Conservation (phyloP, 1,140 invertebrate species). For the Drosophila varians region DNA sequence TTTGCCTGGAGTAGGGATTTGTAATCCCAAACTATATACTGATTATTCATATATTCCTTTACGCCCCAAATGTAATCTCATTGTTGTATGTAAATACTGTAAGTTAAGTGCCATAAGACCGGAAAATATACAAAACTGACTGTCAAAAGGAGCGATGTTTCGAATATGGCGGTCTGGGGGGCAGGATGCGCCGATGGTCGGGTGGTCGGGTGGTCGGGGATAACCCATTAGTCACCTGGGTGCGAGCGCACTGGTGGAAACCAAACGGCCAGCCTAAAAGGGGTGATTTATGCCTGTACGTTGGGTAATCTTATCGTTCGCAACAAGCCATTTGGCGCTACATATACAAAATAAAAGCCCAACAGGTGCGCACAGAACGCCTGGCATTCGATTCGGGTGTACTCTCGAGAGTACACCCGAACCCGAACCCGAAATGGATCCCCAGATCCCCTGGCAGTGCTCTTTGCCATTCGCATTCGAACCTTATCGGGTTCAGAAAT, state of each 20-base stretch:
- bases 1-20: not conserved
- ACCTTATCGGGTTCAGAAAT: conserved; percentile 63
- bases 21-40: not conserved
- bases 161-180: not conserved
- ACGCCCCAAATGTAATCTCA: conserved; percentile 65
- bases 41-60: conserved; percentile 16
- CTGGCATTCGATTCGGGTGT: conserved; percentile 37
- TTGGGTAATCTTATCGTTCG: conserved; percentile 68
- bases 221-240: conserved; percentile 44
- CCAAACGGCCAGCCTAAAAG: conserved; percentile 17
- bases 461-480: conserved; percentile 27
- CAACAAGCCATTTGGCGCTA: conserved; percentile 64
- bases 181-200: not conserved
- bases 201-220: conserved; percentile 3
- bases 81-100: conserved; percentile 49
- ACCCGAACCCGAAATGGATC: conserved; percentile 18
- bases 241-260: conserved; percentile 42
- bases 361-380: conserved; percentile 63
- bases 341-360: conserved; percentile 29
- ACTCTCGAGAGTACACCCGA: conserved; percentile 28
- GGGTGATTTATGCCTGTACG: conserved; percentile 60
- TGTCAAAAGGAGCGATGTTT: conserved; percentile 28
- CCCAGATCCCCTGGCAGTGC: conserved; percentile 19
- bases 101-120: conserved; percentile 73
- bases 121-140: conserved; percentile 60